phyloP scores from a whole-genome alignment of 2,888 invertebrate genomes.

The Philopedon plagiatum region DNA sequence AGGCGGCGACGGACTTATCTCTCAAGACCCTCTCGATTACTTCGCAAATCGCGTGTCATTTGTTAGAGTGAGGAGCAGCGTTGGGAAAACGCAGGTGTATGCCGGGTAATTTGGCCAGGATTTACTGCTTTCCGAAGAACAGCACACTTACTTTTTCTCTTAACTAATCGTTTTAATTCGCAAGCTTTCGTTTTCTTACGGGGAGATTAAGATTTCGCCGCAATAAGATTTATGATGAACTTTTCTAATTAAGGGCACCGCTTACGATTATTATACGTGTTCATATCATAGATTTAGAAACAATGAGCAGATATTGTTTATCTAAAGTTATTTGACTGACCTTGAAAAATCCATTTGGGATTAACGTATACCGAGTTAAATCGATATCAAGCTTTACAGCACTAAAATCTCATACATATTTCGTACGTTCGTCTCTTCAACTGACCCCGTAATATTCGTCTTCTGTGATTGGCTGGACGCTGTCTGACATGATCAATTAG shows the following conservation, averaged over 20 bases:
- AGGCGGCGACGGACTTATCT: slow-evolving; percentile 63
- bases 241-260: slow-evolving; percentile 6
- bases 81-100: slow-evolving; percentile 65
- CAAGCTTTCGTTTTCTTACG: slow-evolving; percentile 40
- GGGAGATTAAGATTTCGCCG: slow-evolving; percentile 43
- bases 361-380: too few relatives aligned
- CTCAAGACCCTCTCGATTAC: slow-evolving; percentile 58
- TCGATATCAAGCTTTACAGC: too few relatives aligned
- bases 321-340: too few relatives aligned
- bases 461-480: too few relatives aligned
- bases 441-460: too few relatives aligned
- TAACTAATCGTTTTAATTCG: slow-evolving; percentile 48
- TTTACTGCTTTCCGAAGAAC: slow-evolving; percentile 59
- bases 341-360: too few relatives aligned
- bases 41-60: slow-evolving; percentile 67
- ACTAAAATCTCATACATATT: too few relatives aligned
- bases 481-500: too few relatives aligned
- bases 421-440: too few relatives aligned
- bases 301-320: too few relatives aligned
- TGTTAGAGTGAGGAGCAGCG: slow-evolving; percentile 64
- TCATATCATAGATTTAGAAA: too few relatives aligned
- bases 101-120: slow-evolving; percentile 65
- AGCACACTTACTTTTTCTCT: slow-evolving; percentile 44
- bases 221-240: slow-evolving; percentile 40
- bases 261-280: too few relatives aligned